phyloP scores from a whole-genome alignment of 2,797 vertebrate genomes.

The Syngnathus rostellatus region DNA sequence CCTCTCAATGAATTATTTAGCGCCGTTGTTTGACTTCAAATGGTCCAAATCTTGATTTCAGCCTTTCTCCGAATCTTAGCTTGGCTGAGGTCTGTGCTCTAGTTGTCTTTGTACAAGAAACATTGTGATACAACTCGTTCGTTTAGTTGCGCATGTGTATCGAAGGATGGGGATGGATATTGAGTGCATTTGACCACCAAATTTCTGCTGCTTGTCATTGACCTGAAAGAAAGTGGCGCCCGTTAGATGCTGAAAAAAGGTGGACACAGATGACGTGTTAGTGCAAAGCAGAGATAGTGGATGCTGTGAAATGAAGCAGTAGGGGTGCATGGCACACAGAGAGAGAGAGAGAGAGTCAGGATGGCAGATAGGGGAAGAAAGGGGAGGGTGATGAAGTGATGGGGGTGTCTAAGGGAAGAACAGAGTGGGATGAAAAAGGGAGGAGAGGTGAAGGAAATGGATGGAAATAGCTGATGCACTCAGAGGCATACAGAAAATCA shows the following conservation, averaged over 20 bases:
- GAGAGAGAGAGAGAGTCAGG: conserved; percentile 39
- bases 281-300: conserved; percentile 41
- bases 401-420: conserved; percentile 44
- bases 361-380: conserved; percentile 49
- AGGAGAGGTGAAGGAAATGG: conserved; percentile 64
- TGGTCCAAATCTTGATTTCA: no score
- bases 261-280: conserved; percentile 29
- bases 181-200: conserved; percentile 20
- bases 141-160: background rate
- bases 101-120: background rate
- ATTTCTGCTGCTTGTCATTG: conserved; percentile 12
- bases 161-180: conserved; percentile 1
- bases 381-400: conserved; percentile 49
- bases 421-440: conserved; percentile 24
- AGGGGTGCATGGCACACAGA: conserved; percentile 32
- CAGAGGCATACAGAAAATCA: conserved; percentile 72
- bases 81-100: background rate
- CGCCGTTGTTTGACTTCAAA: no score
- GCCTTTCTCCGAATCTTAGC: no score
- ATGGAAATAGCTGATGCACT: conserved; percentile 75
- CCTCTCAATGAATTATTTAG: no score
- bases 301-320: conserved; percentile 49
- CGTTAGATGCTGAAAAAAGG: conserved; percentile 35
- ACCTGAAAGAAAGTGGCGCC: conserved; percentile 5
- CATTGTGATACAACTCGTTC: background rate